Base-by-base conservation (phyloP, 2,113 vertebrate species). In the Nothoprocta pentlandii region DNA sequence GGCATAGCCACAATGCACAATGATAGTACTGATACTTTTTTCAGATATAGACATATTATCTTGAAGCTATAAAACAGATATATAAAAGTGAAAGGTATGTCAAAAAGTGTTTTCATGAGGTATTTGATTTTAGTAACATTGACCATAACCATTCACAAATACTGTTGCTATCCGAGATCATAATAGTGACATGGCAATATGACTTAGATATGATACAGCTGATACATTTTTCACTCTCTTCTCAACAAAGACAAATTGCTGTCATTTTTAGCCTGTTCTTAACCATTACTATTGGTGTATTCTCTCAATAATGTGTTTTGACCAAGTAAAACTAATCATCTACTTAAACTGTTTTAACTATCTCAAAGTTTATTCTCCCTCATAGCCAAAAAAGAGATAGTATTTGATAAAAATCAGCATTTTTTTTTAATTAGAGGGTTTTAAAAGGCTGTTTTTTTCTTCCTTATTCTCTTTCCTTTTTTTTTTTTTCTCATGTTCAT, bases 401-500 rank as follows among this genome's bases (percentile, higher is more conserved):
- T 58, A 59, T 67, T 82, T 66, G 36, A 87, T 80, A 54, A 79
- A 86, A 39, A 66, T 2, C 3, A 16, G 59, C 76, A 32, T 78
- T 21, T 23, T 68, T 39, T 95, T 89, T 90, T 74, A 61, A 74
- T 89, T 22, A 49, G 23, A 34, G n/a, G 19, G 32, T 93, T 39
- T 84, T 86, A 62, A 94, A 93, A 68, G 34, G 28, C 41, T 28
- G 30, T 79, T 85, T 21, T 87, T 87, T 91, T 84, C 36, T 93
- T 51, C 74, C 46, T 30, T 89, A 64, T 54, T 44, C 73, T 69
- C 41, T 58, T 54, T 34, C 71, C 70, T 91, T 83, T 23, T 3
- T 41, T 69, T 75, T 96, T 96, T 96, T 13, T 88, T 54, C 49
- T 92, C 92, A 87, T 96, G 13, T 88, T 54, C 51, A 91, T 94